Evolutionary conservation across 2,113 vertebrate genomes (phyloP), one percentile per base, ranked within the genome.

Genomic region (Scomber scombrus): DNA sequence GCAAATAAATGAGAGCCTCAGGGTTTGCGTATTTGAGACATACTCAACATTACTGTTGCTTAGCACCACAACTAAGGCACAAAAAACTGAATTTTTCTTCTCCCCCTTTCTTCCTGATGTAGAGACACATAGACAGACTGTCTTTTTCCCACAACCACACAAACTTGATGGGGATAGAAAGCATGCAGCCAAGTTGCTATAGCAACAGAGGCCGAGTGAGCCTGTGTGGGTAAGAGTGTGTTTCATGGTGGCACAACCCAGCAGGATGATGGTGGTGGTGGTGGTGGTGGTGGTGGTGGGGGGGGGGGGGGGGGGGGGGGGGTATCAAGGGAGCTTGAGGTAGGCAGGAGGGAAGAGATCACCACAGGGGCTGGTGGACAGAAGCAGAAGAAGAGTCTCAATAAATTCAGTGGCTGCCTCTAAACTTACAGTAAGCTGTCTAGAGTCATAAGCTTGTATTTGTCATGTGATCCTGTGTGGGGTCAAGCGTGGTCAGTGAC

Each of bases 181-280:
- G 13, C 78, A 71, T 77, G 75, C 69, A 66, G 73, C 77, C 55
- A 81, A 47, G 91, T 93, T 92, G 82, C 90, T 89, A 93, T 93
- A 71, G 91, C 88, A 93, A 93, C 91, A 89, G 79, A 75, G 76
- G 76, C 66, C 75, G 65, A 87, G 63, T 2, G 11, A 74, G 88
- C 63, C 74, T 69, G 50, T 66, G 71, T 71, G 75, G 71, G 66
- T 82, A 76, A 75, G 77, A 78, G 74, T 84, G 68, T 67, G 69
- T 80, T 83, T 76, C 56, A 68, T 78, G 76, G 78, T 56, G 85
- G 75, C 69, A 80, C 72, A 76, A 58, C 73, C 78, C 55, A 78
- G 69, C 29, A 18, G 12, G 45, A 80, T 21, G 43, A n/a, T n/a
- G n/a, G n/a, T n/a, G n/a, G n/a, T n/a, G n/a, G n/a, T n/a, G n/a